phyloP scores from a whole-genome alignment of 2,888 invertebrate species.

The Torymus tubicola region DNA sequence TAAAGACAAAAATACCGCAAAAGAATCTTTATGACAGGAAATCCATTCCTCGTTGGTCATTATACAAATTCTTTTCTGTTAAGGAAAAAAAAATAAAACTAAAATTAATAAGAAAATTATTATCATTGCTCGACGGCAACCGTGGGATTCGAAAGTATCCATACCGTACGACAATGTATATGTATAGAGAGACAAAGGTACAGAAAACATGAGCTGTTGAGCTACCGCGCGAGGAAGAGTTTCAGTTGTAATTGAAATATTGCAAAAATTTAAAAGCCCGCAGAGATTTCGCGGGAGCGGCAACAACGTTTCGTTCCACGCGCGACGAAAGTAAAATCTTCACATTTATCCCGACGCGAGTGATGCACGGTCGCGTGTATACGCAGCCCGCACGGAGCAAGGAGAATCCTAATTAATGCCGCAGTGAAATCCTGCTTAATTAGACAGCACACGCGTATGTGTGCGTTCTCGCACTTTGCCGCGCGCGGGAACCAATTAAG shows the following conservation, averaged over 20 bases:
- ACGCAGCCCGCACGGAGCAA: neutral
- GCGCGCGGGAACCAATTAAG: constrained; percentile 35
- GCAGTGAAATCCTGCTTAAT: constrained; percentile 45
- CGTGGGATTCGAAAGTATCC: constrained; percentile 43
- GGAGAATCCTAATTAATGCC: constrained; percentile 49
- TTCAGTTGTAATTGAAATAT: constrained; percentile 25
- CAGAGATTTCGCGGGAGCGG: neutral
- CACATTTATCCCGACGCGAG: constrained; percentile 25
- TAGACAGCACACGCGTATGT: constrained; percentile 14
- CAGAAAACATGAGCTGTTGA: neutral
- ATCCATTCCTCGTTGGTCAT: too few species aligned
- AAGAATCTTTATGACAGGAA: too few species aligned
- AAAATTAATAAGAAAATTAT: too few species aligned
- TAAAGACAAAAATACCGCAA: too few species aligned
- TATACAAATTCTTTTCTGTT: too few species aligned
- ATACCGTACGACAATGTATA: neutral
- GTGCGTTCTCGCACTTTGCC: constrained; percentile 24
- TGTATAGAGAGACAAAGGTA: neutral
- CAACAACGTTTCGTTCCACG: too few species aligned
- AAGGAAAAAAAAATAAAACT: too few species aligned
- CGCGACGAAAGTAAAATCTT: constrained; percentile 30
- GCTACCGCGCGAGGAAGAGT: neutral
- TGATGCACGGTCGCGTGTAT: constrained; percentile 35
- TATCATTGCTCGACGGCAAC: neutral
- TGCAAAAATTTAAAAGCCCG: neutral